A percentile compares a stretch with the other conserved stretches of the same genome.
Conservation (phyloP, 2,797 vertebrate genomes). For the Eidolon dupreanum region DNA sequence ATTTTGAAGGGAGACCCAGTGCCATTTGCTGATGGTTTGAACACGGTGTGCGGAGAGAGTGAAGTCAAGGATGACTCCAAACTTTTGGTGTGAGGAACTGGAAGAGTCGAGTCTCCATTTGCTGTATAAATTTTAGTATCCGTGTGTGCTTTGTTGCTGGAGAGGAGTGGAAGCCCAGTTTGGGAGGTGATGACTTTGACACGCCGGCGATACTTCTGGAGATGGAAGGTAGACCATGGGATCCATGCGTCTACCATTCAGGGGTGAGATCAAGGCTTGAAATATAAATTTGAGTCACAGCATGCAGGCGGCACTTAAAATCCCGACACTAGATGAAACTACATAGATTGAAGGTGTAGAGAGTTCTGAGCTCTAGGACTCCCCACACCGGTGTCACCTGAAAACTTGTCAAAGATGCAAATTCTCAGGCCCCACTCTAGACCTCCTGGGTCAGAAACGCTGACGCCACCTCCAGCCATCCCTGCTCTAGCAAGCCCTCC, state of each 20-base stretch:
- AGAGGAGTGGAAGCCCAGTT: neutral
- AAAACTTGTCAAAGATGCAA: neutral
- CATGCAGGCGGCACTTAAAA: neutral
- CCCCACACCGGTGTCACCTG: neutral
- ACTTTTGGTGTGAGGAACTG: neutral
- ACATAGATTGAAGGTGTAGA: neutral
- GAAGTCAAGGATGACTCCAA: neutral
- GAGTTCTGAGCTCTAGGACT: neutral
- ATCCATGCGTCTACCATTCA: neutral
- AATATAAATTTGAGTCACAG: neutral
- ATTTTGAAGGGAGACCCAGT: neutral
- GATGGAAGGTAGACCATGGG: neutral
- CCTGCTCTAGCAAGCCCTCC: neutral
- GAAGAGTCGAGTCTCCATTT: neutral
- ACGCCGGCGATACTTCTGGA: neutral
- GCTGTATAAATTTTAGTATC: neutral
- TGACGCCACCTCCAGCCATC: too few relatives aligned
- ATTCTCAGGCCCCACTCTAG: neutral
- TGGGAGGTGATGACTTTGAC: neutral
- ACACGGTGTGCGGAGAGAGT: too few relatives aligned
- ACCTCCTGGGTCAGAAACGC: neutral
- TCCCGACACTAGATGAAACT: neutral
- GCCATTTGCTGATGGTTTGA: neutral
- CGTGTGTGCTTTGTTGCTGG: neutral
- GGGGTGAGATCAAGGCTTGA: neutral